A percentile compares a stretch with the other conserved stretches of the same genome.
phyloP scores from a whole-genome alignment of 1,140 invertebrate species.

The Rhyacophila brunnea region DNA sequence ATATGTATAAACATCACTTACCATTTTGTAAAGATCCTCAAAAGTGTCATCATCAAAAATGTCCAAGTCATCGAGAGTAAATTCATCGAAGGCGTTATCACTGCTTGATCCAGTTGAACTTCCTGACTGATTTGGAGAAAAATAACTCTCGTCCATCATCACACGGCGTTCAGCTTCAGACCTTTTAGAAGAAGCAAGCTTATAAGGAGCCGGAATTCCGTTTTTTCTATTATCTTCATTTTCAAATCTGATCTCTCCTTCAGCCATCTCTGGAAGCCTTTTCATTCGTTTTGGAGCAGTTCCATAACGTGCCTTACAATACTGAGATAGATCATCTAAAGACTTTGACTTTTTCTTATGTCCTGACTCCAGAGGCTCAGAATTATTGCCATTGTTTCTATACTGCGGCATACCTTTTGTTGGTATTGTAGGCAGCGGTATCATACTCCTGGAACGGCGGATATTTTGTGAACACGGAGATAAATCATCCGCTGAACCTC shows the following conservation, averaged over 20 bases:
- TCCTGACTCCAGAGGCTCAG: conserved; percentile 7
- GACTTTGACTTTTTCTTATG: conserved; percentile 52
- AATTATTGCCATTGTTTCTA: not conserved
- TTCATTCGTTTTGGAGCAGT: not conserved
- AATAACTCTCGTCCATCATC: not conserved
- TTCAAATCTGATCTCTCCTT: conserved; percentile 1
- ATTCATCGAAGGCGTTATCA: conserved; percentile 39
- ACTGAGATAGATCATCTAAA: conserved; percentile 50
- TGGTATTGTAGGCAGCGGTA: conserved; percentile 22
- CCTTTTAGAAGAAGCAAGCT: not conserved
- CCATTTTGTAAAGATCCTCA: conserved; percentile 50
- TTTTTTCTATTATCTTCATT: not conserved
- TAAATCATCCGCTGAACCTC: too few species aligned
- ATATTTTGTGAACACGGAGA: not conserved
- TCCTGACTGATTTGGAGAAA: conserved; percentile 17
- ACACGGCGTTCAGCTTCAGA: not conserved
- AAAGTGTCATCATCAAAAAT: conserved; percentile 45
- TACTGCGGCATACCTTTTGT: conserved; percentile 17
- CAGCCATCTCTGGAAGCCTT: not conserved
- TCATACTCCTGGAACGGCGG: conserved; percentile 24
- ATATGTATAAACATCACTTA: conserved; percentile 36
- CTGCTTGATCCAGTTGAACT: conserved; percentile 41
- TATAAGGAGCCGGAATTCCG: not conserved
- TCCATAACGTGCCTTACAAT: conserved; percentile 41
- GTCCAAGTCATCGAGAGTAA: conserved; percentile 47